Evolutionary conservation across 2,888 invertebrate species (phyloP).

Genomic region (Clepsis dumicolana): DNA sequence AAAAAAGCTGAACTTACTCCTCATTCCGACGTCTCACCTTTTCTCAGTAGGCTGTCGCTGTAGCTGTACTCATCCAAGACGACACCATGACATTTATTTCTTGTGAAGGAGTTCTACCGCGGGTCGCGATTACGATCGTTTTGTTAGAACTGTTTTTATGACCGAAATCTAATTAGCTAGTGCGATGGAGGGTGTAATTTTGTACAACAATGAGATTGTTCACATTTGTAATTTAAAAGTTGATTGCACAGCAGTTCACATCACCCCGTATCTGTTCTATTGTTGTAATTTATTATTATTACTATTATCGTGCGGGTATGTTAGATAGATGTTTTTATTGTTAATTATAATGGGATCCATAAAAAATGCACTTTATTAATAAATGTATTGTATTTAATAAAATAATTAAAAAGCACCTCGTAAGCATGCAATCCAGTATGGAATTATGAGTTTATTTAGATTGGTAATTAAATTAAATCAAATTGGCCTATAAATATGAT

Average conservation of each 20-base stretch:
- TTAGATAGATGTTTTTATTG: not conserved
- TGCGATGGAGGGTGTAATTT: constrained; percentile 57
- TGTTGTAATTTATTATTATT: constrained; percentile 1
- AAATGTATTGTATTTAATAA: not conserved
- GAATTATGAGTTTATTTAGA: no score
- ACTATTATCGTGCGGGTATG: not conserved
- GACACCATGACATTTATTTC: no score
- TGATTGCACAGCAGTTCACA: constrained; percentile 58
- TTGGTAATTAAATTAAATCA: no score
- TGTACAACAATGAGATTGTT: constrained; percentile 60
- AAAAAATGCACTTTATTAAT: not conserved
- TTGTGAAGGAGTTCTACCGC: no score
- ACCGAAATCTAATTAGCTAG: constrained; percentile 58
- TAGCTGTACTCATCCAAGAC: no score
- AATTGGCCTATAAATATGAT: no score
- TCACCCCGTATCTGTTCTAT: constrained; percentile 42
- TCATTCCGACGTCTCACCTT: no score
- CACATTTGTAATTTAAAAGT: constrained; percentile 67
- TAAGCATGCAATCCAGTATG: no score
- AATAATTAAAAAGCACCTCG: no score
- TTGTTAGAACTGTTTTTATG: not conserved
- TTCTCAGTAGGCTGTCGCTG: no score
- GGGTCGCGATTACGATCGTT: no score
- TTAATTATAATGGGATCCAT: not conserved
- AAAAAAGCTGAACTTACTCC: no score